A percentile compares a stretch with the other conserved stretches of the same genome.
Conservation (phyloP, 2,797 vertebrate species). For the Cyclopterus lumpus region DNA sequence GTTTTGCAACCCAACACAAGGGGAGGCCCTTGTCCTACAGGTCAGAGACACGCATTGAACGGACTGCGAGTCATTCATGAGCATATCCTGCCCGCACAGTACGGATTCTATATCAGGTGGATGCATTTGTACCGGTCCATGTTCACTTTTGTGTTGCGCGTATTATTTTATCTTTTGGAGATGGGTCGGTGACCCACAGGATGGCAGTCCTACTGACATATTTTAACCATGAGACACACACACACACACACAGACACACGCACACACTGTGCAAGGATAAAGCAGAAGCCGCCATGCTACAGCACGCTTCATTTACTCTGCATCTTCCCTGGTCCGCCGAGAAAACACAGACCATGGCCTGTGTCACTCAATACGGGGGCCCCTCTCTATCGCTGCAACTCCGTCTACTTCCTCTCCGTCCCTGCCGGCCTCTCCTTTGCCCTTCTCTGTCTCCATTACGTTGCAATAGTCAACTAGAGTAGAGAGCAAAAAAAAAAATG, state of each 20-base stretch:
- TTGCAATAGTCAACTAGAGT: background rate
- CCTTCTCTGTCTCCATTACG: constrained; percentile 11
- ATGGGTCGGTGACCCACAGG: constrained; percentile 35
- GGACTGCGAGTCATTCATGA: background rate
- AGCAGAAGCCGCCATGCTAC: constrained; percentile 60
- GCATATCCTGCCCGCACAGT: background rate
- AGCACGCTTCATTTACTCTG: constrained; percentile 75
- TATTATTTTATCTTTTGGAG: constrained; percentile 39
- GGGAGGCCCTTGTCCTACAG: constrained; percentile 68
- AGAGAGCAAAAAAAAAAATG: background rate
- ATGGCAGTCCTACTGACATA: constrained; percentile 44
- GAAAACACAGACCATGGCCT: constrained; percentile 81
- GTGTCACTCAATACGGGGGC: constrained; percentile 64
- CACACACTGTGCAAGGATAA: constrained; percentile 53
- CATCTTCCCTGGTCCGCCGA: constrained; percentile 83
- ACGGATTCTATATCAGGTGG: background rate
- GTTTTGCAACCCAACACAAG: constrained; percentile 64
- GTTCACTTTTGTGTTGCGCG: constrained; percentile 8
- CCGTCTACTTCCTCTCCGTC: constrained; percentile 14
- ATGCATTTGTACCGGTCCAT: background rate
- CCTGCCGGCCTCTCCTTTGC: constrained; percentile 21
- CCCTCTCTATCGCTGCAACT: constrained; percentile 48
- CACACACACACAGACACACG: constrained; percentile 46
- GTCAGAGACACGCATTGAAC: constrained; percentile 31
- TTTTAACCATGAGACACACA: constrained; percentile 38